Conservation (phyloP, 2,797 vertebrate genomes). For the Myiotriccus ornatus region DNA sequence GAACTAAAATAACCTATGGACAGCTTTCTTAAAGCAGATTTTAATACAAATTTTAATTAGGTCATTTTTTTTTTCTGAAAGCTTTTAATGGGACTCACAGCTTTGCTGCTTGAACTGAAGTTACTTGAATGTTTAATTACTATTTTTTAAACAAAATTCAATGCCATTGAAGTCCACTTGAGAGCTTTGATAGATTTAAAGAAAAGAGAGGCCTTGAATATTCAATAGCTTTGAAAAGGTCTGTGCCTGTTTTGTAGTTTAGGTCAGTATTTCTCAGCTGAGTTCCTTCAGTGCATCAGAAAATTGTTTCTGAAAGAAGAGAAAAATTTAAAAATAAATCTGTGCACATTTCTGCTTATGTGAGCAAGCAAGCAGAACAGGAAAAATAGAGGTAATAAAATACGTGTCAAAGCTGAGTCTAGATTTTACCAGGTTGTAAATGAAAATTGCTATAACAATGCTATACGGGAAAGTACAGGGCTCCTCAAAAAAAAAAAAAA, state of each 20-base stretch:
- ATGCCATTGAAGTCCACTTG: neutral
- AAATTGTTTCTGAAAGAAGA: neutral
- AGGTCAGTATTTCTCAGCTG: neutral
- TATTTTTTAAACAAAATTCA: constrained; percentile 9
- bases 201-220: neutral
- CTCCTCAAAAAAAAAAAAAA: neutral
- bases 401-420: neutral
- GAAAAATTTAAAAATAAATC: neutral
- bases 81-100: neutral
- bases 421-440: neutral
- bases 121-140: neutral
- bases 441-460: neutral
- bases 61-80: constrained; percentile 10
- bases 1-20: neutral
- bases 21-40: neutral
- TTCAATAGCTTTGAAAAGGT: neutral
- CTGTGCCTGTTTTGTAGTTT: neutral
- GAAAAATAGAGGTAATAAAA: neutral
- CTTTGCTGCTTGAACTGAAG: neutral
- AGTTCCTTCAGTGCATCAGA: neutral
- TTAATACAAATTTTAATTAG: constrained; percentile 23
- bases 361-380: neutral
- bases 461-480: neutral
- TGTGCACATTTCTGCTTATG: neutral
- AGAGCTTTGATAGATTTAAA: neutral